phyloP scores from a whole-genome alignment of 2,797 vertebrate genomes.

The Craterocephalus amniculus region DNA sequence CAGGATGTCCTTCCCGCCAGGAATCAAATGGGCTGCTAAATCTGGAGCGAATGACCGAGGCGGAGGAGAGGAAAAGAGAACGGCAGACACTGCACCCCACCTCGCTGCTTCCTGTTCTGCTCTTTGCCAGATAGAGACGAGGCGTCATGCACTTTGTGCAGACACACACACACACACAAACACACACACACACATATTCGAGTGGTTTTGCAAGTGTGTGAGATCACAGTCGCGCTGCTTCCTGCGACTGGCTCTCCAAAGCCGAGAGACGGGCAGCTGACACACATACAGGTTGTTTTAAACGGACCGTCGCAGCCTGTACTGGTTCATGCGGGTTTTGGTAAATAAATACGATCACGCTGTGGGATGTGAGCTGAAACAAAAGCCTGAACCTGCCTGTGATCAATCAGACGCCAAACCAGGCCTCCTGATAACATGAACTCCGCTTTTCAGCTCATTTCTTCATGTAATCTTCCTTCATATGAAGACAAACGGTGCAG shows the following conservation, averaged over 20 bases:
- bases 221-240: slow-evolving; percentile 66
- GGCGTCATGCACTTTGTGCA: slow-evolving; percentile 65
- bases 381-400: background rate
- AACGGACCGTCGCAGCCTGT: slow-evolving; percentile 6
- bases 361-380: background rate
- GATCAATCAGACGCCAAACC: slow-evolving; percentile 10
- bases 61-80: slow-evolving; percentile 66
- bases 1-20: slow-evolving; percentile 71
- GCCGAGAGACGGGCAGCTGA: slow-evolving; percentile 47
- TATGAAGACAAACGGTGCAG: background rate
- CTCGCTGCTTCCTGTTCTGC: slow-evolving; percentile 78
- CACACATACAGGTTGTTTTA: slow-evolving; percentile 19
- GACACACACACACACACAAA: slow-evolving; percentile 37
- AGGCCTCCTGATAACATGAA: background rate
- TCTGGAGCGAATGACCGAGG: slow-evolving; percentile 55
- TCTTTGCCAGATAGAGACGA: slow-evolving; percentile 66
- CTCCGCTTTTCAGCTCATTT: background rate
- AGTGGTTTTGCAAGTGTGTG: slow-evolving; percentile 68
- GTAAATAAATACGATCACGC: no score
- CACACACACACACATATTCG: slow-evolving; percentile 29
- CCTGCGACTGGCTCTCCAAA: slow-evolving; percentile 61
- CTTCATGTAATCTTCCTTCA: background rate
- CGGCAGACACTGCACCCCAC: slow-evolving; percentile 59
- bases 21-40: slow-evolving; percentile 63
- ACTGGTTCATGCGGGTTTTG: slow-evolving; percentile 1